These are phyloP conservation scores for Thaumatotibia leucotreta DNA, from an alignment of 1,140 invertebrate genomes.

Conservation along the genomic window DNA sequence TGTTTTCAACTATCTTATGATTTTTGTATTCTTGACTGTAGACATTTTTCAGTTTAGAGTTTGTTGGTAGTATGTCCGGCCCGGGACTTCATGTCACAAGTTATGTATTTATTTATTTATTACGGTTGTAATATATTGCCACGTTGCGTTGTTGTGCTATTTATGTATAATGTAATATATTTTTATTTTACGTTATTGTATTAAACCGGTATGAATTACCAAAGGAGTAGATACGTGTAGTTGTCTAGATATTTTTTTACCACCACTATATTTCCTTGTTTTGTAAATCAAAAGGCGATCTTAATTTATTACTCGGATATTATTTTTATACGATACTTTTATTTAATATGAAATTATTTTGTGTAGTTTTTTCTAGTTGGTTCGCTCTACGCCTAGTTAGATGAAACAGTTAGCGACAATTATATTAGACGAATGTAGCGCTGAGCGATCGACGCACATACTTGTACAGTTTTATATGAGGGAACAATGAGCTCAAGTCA, in stretches of 20 bases:
- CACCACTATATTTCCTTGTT: constrained; percentile 2
- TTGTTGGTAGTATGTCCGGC: neutral
- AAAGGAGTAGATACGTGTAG: constrained; percentile 69
- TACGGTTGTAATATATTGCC: constrained; percentile 37
- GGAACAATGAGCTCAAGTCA: constrained; percentile 49
- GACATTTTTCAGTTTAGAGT: neutral
- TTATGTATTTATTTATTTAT: constrained; percentile 32
- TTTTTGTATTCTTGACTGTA: too few relatives aligned
- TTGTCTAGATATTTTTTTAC: constrained; percentile 41
- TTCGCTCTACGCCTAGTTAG: constrained; percentile 22
- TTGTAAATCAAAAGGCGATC: neutral
- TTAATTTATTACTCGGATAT: constrained; percentile 15
- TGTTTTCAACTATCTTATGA: too few relatives aligned
- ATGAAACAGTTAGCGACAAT: constrained; percentile 35
- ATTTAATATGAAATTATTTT: constrained; percentile 38
- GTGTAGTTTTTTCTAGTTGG: constrained; percentile 30
- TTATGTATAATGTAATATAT: constrained; percentile 51
- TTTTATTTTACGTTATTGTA: constrained; percentile 44
- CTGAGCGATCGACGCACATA: constrained; percentile 31
- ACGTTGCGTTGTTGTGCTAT: constrained; percentile 39
- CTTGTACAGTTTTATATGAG: constrained; percentile 50
- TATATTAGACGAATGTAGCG: constrained; percentile 47
- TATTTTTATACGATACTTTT: constrained; percentile 19
- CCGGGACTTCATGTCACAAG: constrained; percentile 29
- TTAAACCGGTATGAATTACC: constrained; percentile 71